phyloP scores from a whole-genome alignment of 2,888 invertebrate species.

The Callyntrura guangdongensis region DNA sequence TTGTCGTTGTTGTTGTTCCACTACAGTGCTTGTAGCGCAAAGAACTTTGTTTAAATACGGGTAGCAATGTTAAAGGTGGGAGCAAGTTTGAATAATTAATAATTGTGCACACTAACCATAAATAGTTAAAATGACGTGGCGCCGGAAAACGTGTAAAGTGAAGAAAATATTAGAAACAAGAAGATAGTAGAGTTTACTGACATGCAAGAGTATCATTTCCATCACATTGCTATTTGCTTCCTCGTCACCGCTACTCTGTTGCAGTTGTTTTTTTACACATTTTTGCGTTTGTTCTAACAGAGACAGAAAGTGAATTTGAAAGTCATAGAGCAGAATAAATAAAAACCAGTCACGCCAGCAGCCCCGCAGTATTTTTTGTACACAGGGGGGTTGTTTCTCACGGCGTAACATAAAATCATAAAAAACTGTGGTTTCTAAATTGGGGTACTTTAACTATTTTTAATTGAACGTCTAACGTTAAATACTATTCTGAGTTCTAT shows the following conservation, averaged over 20 bases:
- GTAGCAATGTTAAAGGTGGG: too few relatives aligned
- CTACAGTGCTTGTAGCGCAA: neutral
- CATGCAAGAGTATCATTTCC: conserved; percentile 63
- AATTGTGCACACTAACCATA: conserved; percentile 59
- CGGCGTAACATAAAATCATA: neutral
- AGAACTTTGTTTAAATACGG: neutral
- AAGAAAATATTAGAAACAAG: conserved; percentile 15
- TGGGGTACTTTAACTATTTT: too few relatives aligned
- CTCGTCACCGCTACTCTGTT: conserved; percentile 12
- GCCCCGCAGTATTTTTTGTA: neutral
- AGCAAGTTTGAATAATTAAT: too few relatives aligned
- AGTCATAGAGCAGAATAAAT: neutral
- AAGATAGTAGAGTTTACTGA: conserved; percentile 66
- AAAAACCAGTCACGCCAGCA: neutral
- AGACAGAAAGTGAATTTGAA: neutral
- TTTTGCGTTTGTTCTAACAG: conserved; percentile 22
- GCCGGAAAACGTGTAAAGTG: neutral
- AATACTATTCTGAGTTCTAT: too few relatives aligned
- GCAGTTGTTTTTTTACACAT: neutral
- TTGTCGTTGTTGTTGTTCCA: neutral
- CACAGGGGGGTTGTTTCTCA: neutral
- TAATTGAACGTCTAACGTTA: too few relatives aligned
- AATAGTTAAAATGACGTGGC: conserved; percentile 27
- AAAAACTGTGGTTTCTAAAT: neutral
- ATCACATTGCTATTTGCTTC: conserved; percentile 54